Base-by-base conservation (phyloP, 2,888 invertebrate species). In the Leucania comma region DNA sequence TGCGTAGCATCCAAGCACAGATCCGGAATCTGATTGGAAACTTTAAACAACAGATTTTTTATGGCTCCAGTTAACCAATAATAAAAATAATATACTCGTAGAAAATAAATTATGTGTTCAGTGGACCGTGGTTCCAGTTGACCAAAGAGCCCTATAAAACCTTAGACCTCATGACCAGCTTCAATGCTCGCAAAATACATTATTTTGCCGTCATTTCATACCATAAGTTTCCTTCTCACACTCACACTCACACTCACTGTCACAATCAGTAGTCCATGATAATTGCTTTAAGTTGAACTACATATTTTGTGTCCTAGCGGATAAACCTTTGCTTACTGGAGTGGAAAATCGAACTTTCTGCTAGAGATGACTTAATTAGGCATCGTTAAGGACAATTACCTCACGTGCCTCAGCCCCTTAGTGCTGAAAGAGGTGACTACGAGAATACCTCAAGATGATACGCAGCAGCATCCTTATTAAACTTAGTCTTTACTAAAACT, bases 341-440 rank as follows among this genome's bases (percentile, higher is more conserved):
- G 69, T 17, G 68, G 58, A 58, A 68, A 58, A 68, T 68, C 20
- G 32, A 68, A n/a, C 20, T 42, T 42, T 68, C 69, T 68, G 58
- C 58, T 24, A 51, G 58, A 51, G n/a, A 24, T 51, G n/a, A 42
- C 69, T n/a, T n/a, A 57, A 38, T 50, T 48, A 42, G 12, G 26
- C 35, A 1, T 35, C 35, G 35, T 35, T 35, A 35, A 4, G 4
- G 3, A 4, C 14, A 24, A 20, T 20, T 14, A 50, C 57, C 29
- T 57, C 26, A 17, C 12, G 35, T 22, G 48, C 20, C 35, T 50
- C 22, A n/a, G 14, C 48, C 0, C 10, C 26, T 22, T 20, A 6
- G n/a, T 1, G 1, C 3, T 17, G 0, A 35, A 56, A 68, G 46
- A 5, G 32, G 10, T 0, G 5, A 24, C 32, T 32, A n/a, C 6